Conservation (phyloP, 30 jellyfish, hydroid and myxozoan species). For the Pelagia noctiluca region DNA sequence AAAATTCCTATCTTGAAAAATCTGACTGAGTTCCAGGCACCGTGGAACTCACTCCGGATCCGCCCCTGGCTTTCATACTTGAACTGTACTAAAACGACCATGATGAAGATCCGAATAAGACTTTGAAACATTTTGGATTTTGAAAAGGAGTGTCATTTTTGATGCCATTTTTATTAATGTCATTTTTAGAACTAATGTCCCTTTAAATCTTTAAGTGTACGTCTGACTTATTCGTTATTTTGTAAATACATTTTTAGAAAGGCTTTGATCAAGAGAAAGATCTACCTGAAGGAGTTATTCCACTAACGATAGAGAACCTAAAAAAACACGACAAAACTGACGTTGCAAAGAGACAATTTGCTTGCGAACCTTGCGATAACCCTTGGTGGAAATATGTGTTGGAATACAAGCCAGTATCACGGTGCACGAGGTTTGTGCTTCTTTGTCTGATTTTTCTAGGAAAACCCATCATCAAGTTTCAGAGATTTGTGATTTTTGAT, state of each 20-base stretch:
- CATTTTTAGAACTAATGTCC: not conserved
- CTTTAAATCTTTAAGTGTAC: not conserved
- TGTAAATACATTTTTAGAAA: not conserved
- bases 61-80: too few relatives aligned
- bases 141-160: not conserved
- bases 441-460: not conserved
- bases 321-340: not conserved
- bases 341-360: conserved; percentile 1
- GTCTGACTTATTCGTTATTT: not conserved
- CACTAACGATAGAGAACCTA: not conserved
- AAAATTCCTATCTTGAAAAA: too few relatives aligned
- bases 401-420: conserved; percentile 3
- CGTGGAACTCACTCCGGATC: too few relatives aligned
- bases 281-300: not conserved
- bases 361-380: conserved; percentile 1
- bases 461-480: too few relatives aligned
- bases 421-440: not conserved
- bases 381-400: not conserved
- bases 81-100: too few relatives aligned
- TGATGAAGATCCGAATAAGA: too few relatives aligned
- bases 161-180: not conserved
- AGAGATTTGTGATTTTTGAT: too few relatives aligned
- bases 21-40: too few relatives aligned
- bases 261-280: not conserved
- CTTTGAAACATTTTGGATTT: too few relatives aligned